These are phyloP conservation scores for Myotis vivesi DNA, from an alignment of 2,797 vertebrate species.

Conservation along the genomic window DNA sequence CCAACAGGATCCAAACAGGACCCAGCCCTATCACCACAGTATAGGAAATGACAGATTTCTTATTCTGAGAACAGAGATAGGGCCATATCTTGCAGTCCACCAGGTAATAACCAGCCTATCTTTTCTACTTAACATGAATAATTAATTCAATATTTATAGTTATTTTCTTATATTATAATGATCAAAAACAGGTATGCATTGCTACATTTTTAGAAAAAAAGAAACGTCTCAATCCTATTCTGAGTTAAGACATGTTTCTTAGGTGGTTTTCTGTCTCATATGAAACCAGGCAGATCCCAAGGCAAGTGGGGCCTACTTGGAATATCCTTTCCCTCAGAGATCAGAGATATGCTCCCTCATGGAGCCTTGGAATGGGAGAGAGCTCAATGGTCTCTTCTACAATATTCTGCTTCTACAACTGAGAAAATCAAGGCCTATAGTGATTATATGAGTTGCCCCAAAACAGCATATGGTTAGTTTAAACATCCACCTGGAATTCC, in stretches of 20 bases:
- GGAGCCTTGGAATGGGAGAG: background rate
- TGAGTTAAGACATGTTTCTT: background rate
- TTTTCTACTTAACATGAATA: background rate
- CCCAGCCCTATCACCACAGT: background rate
- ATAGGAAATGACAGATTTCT: background rate
- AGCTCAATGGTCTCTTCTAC: background rate
- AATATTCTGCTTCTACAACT: background rate
- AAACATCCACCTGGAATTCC: background rate
- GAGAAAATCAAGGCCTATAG: background rate
- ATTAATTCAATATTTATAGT: background rate
- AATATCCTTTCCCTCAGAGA: background rate
- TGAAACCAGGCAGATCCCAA: background rate
- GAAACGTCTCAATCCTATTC: background rate
- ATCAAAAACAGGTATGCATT: background rate
- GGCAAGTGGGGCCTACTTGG: background rate
- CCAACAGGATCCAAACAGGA: background rate
- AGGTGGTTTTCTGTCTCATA: background rate
- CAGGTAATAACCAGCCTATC: background rate
- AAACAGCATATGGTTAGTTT: background rate
- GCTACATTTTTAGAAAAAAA: background rate
- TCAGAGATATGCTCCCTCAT: background rate
- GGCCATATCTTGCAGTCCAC: background rate
- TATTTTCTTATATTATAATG: background rate
- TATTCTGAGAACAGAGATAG: background rate
- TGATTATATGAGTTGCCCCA: background rate